phyloP scores from a whole-genome alignment of 1,140 invertebrate genomes.

The Micrasema minimum region DNA sequence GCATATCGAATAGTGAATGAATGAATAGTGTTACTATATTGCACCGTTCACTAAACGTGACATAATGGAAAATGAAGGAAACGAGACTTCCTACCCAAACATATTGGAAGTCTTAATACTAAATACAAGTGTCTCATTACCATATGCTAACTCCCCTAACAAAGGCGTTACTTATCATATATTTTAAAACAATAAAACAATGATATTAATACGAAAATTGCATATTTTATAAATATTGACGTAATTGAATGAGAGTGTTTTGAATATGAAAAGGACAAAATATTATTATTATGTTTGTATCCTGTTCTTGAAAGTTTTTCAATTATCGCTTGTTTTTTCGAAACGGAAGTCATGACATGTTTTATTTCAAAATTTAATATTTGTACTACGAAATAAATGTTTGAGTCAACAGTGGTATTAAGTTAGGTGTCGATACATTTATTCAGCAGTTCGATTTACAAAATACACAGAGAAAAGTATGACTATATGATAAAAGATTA shows the following conservation, averaged over 20 bases:
- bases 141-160: neutral
- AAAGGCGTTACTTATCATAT: constrained; percentile 2
- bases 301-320: constrained; percentile 9
- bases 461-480: too few relatives aligned
- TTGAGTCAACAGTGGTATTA: neutral
- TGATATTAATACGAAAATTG: constrained; percentile 13
- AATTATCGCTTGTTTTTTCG: constrained; percentile 7
- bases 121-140: constrained; percentile 25
- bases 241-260: constrained; percentile 2
- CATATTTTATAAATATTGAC: constrained; percentile 32
- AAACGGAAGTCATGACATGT: constrained; percentile 25
- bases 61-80: constrained; percentile 12
- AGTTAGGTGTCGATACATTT: constrained; percentile 9
- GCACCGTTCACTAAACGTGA: neutral
- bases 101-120: neutral
- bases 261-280: constrained; percentile 8
- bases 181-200: constrained; percentile 23
- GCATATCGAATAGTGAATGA: too few relatives aligned
- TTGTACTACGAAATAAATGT: constrained; percentile 2
- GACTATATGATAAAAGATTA: too few relatives aligned
- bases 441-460: constrained; percentile 2
- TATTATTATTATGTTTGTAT: constrained; percentile 4
- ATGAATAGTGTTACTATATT: too few relatives aligned
- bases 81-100: constrained; percentile 11
- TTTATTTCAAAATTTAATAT: constrained; percentile 20